phyloP scores from a whole-genome alignment of 1,140 invertebrate genomes.

The Tetramorium simillimum region DNA sequence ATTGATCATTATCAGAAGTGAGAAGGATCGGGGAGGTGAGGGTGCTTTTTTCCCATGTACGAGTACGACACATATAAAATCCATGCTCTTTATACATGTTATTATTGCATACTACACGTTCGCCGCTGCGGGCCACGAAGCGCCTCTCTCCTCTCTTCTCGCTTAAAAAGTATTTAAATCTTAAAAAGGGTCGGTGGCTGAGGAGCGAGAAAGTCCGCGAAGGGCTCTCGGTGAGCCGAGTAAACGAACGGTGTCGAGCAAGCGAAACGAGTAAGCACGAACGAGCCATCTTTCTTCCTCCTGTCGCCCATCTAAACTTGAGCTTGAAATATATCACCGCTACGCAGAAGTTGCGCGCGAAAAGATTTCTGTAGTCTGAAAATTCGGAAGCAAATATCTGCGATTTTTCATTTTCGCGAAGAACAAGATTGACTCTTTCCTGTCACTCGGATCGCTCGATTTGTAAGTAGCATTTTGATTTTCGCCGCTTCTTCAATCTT shows the following conservation, averaged over 20 bases:
- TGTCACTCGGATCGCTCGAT: slow-evolving; percentile 21
- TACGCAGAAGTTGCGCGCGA: not conserved
- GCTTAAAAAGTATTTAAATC: slow-evolving; percentile 56
- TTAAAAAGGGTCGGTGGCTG: slow-evolving; percentile 50
- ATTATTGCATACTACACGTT: slow-evolving; percentile 80
- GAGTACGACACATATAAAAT: slow-evolving; percentile 72
- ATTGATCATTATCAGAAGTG: slow-evolving; percentile 42
- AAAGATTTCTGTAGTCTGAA: not conserved
- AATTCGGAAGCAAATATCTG: not conserved
- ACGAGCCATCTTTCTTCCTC: slow-evolving; percentile 18
- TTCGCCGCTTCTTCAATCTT: not conserved
- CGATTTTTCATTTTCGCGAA: slow-evolving; percentile 6
- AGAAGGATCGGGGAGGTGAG: slow-evolving; percentile 10
- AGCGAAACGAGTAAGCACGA: slow-evolving; percentile 27
- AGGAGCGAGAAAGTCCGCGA: slow-evolving; percentile 44
- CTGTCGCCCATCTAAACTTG: not conserved
- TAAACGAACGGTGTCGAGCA: slow-evolving; percentile 22
- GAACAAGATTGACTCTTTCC: slow-evolving; percentile 20
- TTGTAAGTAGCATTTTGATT: slow-evolving; percentile 39
- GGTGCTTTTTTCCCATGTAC: slow-evolving; percentile 45
- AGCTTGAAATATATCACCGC: not conserved
- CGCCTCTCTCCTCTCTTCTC: slow-evolving; percentile 52
- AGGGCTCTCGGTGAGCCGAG: not conserved
- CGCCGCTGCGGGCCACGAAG: slow-evolving; percentile 55
- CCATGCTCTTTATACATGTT: slow-evolving; percentile 74